Conservation (phyloP, 2,888 invertebrate species). For the Loripinus fragilis region DNA sequence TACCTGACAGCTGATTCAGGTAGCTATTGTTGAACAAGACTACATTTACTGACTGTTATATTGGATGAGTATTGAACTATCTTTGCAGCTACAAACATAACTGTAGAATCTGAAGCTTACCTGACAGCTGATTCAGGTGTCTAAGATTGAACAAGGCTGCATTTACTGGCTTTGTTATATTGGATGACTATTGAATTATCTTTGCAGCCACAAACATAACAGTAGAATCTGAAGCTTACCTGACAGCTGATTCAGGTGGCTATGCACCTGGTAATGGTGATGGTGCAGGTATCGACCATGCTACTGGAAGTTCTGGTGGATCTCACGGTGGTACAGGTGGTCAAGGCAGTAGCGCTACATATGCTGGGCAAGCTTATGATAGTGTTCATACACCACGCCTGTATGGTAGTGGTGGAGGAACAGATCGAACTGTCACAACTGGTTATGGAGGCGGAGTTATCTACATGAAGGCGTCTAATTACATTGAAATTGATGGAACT, state of each 20-base stretch:
- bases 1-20: conserved; percentile 60
- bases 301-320: conserved; percentile 65
- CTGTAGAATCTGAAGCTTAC: conserved; percentile 70
- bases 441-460: conserved; percentile 69
- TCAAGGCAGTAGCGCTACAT: conserved; percentile 46
- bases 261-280: conserved; percentile 57
- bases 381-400: conserved; percentile 51
- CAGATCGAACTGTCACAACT: conserved; percentile 19
- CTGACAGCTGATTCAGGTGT: too few relatives aligned
- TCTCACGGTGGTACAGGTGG: conserved; percentile 75
- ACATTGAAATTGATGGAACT: conserved; percentile 69
- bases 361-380: conserved; percentile 59
- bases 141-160: too few relatives aligned
- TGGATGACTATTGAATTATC: too few relatives aligned
- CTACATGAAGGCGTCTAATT: conserved; percentile 57
- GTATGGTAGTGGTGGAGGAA: conserved; percentile 72
- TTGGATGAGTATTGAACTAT: too few relatives aligned
- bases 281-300: conserved; percentile 54
- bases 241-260: conserved; percentile 63
- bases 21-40: too few relatives aligned
- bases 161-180: too few relatives aligned
- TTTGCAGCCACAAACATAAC: conserved; percentile 70
- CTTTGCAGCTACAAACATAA: conserved; percentile 69
- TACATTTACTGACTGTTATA: too few relatives aligned
- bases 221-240: conserved; percentile 69